Evolutionary conservation across 2,113 vertebrate species (phyloP), one percentile per base, ranked within the genome.

Genomic region (Vidua chalybeata): DNA sequence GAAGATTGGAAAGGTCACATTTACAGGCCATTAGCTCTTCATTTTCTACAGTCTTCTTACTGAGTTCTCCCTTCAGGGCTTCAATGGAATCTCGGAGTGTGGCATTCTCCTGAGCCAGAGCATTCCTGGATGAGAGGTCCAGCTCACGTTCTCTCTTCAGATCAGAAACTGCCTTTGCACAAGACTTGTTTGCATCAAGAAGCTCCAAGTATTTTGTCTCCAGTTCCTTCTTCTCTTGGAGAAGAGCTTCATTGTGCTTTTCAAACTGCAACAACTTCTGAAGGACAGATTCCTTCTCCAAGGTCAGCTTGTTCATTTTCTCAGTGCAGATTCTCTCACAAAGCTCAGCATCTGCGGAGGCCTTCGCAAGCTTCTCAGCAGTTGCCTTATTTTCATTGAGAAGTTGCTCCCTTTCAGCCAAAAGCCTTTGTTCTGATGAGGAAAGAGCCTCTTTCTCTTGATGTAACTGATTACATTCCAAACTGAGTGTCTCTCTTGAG

Each of bases 361-460:
- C 92, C 21, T 93, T 84, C 6, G 27, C 72, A 46, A 99, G 97
- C 49, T 98, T 98, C 58, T 98, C 98, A 6, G 96, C 75, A n/a
- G 98, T 13, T 26, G 97, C 96, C 54, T 98, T 91, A 2, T 98
- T 98, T 78, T 99, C 98, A 69, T 72, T 96, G 10, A 98, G 5
- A 30, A 99, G 98, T 18, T 98, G 97, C 41, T 99, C 98, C 46
- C 97, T 99, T 92, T 99, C 98, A 7, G 96, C 97, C 51, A 97
- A 91, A 62, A 98, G 97, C 89, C 97, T 98, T 71, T 90, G 97
- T 84, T 99, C 98, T 3, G 95, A 93, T 9, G 97, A 93, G 21
- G 98, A 96, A 37, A 99, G 89, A 61, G 97, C 95, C 84, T 99
- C 98, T 68, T 99, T 99, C 94, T 99, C 99, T 24, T 98, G 98